phyloP scores from a whole-genome alignment of 2,113 vertebrate species.

The Aleadryas rufinucha region DNA sequence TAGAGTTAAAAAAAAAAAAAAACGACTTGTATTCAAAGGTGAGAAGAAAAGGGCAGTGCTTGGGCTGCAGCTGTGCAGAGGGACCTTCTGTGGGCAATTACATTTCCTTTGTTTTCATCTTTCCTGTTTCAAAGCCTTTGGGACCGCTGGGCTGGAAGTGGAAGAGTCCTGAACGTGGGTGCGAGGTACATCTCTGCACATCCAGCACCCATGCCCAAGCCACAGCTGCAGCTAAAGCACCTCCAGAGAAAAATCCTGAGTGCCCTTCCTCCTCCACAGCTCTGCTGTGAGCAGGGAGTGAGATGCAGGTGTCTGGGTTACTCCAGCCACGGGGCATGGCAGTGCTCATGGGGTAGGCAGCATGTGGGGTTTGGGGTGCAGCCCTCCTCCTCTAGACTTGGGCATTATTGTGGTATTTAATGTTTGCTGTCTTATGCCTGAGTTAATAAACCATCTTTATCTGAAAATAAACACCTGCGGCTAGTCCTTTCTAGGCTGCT shows the following conservation, averaged over 20 bases:
- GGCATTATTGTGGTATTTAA: not conserved
- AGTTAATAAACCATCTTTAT: not conserved
- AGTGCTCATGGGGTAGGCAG: not conserved
- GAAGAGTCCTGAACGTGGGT: not conserved
- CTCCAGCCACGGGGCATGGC: fast-evolving
- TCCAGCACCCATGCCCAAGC: not conserved
- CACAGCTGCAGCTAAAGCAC: not conserved
- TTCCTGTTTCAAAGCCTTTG: not conserved
- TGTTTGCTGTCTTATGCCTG: not conserved
- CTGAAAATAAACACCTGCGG: constrained; percentile 32
- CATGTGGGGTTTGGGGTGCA: not conserved
- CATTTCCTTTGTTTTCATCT: not conserved
- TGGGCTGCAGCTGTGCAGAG: not conserved
- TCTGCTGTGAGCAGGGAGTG: not conserved
- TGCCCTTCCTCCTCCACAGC: not conserved
- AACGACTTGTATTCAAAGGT: not conserved
- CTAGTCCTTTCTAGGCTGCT: not conserved
- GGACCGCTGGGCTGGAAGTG: fast-evolving
- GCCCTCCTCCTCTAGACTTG: not conserved
- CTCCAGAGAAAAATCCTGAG: fast-evolving
- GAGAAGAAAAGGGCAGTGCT: not conserved
- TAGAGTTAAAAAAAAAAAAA: not conserved
- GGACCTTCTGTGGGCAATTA: not conserved
- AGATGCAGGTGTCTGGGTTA: not conserved
- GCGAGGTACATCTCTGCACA: fast-evolving